Evolutionary conservation across 2,797 vertebrate species (phyloP).

Genomic region (Cossypha polioptera): DNA sequence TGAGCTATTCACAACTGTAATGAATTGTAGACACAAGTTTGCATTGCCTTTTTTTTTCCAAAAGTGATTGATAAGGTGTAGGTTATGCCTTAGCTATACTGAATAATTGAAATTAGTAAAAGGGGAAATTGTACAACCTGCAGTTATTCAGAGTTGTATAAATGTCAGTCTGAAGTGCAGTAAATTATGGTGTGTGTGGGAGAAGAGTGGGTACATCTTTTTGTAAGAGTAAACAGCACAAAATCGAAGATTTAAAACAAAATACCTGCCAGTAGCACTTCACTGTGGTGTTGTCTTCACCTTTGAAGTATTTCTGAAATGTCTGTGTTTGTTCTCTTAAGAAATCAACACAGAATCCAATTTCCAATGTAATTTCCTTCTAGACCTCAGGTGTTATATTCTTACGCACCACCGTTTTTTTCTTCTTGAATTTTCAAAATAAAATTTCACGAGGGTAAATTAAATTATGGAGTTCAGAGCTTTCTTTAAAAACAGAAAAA

Average conservation of each 20-base stretch:
- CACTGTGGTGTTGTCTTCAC: not conserved
- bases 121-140: not conserved
- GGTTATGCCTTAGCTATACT: not conserved
- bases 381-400: not conserved
- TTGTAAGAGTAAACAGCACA: not conserved
- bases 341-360: not conserved
- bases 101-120: not conserved
- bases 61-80: constrained; percentile 8
- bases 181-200: not conserved
- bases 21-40: constrained; percentile 38
- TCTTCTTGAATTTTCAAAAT: not conserved
- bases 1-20: constrained; percentile 69
- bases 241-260: not conserved
- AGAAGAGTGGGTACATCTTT: not conserved
- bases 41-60: not conserved
- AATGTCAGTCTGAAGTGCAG: not conserved
- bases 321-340: not conserved
- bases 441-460: not conserved
- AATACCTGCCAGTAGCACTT: not conserved
- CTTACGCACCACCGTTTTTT: accelerated
- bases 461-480: not conserved
- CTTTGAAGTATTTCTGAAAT: not conserved
- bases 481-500: not conserved
- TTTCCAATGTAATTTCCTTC: not conserved
- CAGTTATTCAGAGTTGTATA: not conserved